Conservation (phyloP, 2,888 invertebrate genomes). For the Torymus tubicola region DNA sequence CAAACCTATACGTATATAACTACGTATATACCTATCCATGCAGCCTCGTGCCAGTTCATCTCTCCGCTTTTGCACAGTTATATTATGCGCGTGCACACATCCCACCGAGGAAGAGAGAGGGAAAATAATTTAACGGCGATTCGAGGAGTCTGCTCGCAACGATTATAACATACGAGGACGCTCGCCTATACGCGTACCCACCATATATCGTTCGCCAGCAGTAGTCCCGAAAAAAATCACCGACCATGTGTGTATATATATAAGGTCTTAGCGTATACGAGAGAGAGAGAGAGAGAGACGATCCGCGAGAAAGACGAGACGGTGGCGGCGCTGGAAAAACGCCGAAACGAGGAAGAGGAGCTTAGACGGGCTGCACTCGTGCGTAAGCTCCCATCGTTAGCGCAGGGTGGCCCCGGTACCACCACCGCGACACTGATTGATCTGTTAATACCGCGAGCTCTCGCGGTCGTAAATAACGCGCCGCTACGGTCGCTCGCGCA, state of each 20-base stretch:
- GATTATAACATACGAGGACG: slow-evolving; percentile 34
- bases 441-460: slow-evolving; percentile 43
- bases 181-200: too few relatives aligned
- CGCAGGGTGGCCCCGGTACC: slow-evolving; percentile 5
- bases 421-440: slow-evolving; percentile 41
- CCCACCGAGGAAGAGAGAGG: neutral
- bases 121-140: slow-evolving; percentile 30
- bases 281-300: neutral
- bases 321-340: neutral
- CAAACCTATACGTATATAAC: too few relatives aligned
- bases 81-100: too few relatives aligned
- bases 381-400: slow-evolving; percentile 25
- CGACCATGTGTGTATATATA: too few relatives aligned
- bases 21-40: too few relatives aligned
- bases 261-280: too few relatives aligned
- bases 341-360: slow-evolving; percentile 13
- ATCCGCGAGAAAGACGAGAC: slow-evolving; percentile 9
- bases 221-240: too few relatives aligned
- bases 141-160: slow-evolving; percentile 2
- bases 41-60: slow-evolving; percentile 8
- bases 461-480: slow-evolving; percentile 4
- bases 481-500: too few relatives aligned
- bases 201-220: too few relatives aligned
- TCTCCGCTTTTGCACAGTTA: neutral
- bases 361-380: slow-evolving; percentile 2